phyloP scores from a whole-genome alignment of 2,888 invertebrate species.

The Drosophila austrosaltans region DNA sequence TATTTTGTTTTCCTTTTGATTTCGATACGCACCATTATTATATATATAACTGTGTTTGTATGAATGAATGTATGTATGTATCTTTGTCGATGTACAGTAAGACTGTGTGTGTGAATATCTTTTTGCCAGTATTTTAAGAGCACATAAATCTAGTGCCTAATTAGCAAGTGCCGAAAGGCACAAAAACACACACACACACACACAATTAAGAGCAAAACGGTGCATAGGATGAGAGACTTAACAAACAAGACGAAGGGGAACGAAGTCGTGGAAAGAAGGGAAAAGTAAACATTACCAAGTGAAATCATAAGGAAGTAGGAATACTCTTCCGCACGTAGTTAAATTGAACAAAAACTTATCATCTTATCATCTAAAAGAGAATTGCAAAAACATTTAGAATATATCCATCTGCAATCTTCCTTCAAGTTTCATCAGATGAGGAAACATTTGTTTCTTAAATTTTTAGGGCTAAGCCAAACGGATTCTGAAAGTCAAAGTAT shows the following conservation, averaged over 20 bases:
- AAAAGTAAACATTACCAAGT: slow-evolving; percentile 30
- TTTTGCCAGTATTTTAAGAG: slow-evolving; percentile 74
- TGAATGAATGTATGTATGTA: slow-evolving; percentile 42
- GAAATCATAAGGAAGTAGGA: slow-evolving; percentile 27
- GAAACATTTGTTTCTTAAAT: neutral
- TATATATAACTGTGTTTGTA: slow-evolving; percentile 29
- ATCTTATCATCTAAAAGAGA: too few relatives aligned
- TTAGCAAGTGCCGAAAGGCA: slow-evolving; percentile 44
- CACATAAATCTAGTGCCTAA: slow-evolving; percentile 69
- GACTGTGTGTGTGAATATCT: slow-evolving; percentile 29
- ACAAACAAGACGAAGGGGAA: neutral
- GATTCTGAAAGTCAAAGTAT: neutral
- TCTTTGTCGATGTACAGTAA: slow-evolving; percentile 5
- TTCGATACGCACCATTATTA: slow-evolving; percentile 57
- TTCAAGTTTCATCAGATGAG: too few relatives aligned
- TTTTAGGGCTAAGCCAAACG: neutral
- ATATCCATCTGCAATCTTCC: too few relatives aligned
- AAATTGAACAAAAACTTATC: too few relatives aligned
- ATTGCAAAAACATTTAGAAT: too few relatives aligned
- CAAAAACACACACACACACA: slow-evolving; percentile 1
- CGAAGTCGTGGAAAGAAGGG: slow-evolving; percentile 11
- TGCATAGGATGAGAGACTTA: slow-evolving; percentile 21
- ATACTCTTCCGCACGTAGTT: slow-evolving; percentile 17
- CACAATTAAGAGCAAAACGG: slow-evolving; percentile 38
- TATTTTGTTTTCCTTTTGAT: slow-evolving; percentile 34